These are phyloP conservation scores for Drosophila falleni DNA, from an alignment of 2,888 invertebrate species.

Conservation along the genomic window DNA sequence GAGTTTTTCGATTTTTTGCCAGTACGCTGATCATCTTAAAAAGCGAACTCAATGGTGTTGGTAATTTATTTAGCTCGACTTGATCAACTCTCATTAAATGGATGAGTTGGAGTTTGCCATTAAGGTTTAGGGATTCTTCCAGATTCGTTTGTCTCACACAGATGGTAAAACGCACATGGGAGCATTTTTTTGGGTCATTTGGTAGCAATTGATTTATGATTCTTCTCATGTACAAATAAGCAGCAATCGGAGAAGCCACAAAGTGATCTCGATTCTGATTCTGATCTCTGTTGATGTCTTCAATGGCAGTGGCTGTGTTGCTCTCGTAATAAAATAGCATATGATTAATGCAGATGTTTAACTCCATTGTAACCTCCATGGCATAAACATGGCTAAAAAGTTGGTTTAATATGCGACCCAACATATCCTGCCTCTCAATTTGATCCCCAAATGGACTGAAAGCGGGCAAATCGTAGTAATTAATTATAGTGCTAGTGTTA, in stretches of 20 bases:
- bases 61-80: not conserved
- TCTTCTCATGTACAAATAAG: constrained; percentile 47
- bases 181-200: not conserved
- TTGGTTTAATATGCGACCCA: constrained; percentile 35
- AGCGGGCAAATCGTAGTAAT: constrained; percentile 32
- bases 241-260: constrained; percentile 49
- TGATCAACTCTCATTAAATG: constrained; percentile 18
- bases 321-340: not conserved
- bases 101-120: constrained; percentile 54
- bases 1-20: constrained; percentile 47
- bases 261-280: constrained; percentile 24
- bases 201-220: constrained; percentile 10
- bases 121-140: constrained; percentile 21
- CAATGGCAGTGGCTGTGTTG: not conserved
- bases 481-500: constrained; percentile 45
- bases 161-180: constrained; percentile 40
- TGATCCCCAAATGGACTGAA: not conserved
- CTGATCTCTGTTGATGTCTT: not conserved
- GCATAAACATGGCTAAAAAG: constrained; percentile 48
- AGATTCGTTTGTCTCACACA: constrained; percentile 43
- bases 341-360: constrained; percentile 48
- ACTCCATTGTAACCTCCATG: constrained; percentile 42
- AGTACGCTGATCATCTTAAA: constrained; percentile 38
- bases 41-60: constrained; percentile 35
- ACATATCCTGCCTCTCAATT: constrained; percentile 23